These are phyloP conservation scores for Lithophane socia DNA, from an alignment of 2,888 invertebrate genomes.

Conservation along the genomic window DNA sequence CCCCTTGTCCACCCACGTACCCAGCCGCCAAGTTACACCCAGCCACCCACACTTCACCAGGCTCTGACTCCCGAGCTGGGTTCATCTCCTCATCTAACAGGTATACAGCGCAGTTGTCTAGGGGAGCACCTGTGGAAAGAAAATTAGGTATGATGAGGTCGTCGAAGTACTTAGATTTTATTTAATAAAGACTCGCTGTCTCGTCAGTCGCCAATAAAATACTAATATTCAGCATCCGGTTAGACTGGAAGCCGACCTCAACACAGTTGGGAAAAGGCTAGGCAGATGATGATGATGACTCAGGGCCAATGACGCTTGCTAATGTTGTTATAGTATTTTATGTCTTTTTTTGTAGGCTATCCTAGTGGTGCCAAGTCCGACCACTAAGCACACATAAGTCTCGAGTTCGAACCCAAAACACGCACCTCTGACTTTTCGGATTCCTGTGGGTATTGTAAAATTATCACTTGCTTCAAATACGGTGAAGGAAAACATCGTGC, in stretches of 20 bases:
- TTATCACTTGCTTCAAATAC: too few relatives aligned
- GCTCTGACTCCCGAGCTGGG: constrained; percentile 93
- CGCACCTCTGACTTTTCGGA: too few relatives aligned
- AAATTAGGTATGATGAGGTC: background rate
- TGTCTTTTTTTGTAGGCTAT: too few relatives aligned
- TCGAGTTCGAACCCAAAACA: too few relatives aligned
- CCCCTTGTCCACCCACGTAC: constrained; percentile 94
- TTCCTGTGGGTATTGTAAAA: too few relatives aligned
- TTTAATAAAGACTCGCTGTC: background rate
- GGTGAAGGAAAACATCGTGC: too few relatives aligned
- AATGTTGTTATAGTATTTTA: too few relatives aligned
- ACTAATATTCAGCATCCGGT: background rate
- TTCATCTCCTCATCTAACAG: constrained; percentile 94
- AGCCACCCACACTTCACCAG: constrained; percentile 95
- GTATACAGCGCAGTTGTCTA: constrained; percentile 95
- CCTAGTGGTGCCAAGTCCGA: too few relatives aligned
- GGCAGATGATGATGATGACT: background rate
- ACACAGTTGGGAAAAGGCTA: background rate
- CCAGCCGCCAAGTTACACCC: constrained; percentile 95
- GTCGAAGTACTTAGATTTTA: background rate
- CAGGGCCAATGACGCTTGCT: background rate
- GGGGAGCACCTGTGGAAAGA: constrained; percentile 91
- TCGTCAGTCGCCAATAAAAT: background rate
- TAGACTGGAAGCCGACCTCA: background rate
- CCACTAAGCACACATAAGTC: too few relatives aligned